Base-by-base conservation (phyloP, 2,888 invertebrate species). In the Stenodera caucasica region DNA sequence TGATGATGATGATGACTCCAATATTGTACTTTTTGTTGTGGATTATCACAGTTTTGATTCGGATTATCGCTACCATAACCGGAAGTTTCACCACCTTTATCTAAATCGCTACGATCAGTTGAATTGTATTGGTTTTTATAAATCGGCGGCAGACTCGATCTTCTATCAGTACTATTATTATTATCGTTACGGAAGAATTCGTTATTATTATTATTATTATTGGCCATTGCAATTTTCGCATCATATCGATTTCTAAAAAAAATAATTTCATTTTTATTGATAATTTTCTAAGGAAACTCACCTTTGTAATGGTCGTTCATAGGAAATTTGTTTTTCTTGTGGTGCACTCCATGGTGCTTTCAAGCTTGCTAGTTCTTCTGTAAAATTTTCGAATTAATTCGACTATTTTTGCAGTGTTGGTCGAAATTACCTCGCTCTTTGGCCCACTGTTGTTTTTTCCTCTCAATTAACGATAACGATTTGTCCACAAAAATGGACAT, bases 381-480 rank as follows among this genome's bases (percentile, higher is more conserved):
- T 53, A 84, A 50, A 59, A 53, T 55, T 23, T 35, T 12, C 18
- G 35, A 12, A n/a, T n/a, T n/a, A n/a, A n/a, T n/a, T n/a, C n/a
- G n/a, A n/a, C n/a, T n/a, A n/a, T n/a, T n/a, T n/a, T 11, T 12
- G 18, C 49, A 40, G 2, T 55, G 2, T 12, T 35, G 23, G 26
- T 11, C 14, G 14, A 53, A 72, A 80, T 76, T 83, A 95, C 96
- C 95, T 87, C 89, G 87, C 84, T 96, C 96, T 81, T 86, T 88
- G 72, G 94, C 94, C 96, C 96, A 96, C 86, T 96, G 95, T 76
- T 90, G 85, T 80, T 90, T 90, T 82, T 96, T 96, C 82, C 91
- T 88, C 83, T 96, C 93, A 74, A 94, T 84, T 78, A 94, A 82
- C 67, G 92, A 88, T 66, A 76, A 66, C n/a, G 74, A 70, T 59